Conservation (phyloP, 2,888 invertebrate species). For the Eremobia ochroleuca region DNA sequence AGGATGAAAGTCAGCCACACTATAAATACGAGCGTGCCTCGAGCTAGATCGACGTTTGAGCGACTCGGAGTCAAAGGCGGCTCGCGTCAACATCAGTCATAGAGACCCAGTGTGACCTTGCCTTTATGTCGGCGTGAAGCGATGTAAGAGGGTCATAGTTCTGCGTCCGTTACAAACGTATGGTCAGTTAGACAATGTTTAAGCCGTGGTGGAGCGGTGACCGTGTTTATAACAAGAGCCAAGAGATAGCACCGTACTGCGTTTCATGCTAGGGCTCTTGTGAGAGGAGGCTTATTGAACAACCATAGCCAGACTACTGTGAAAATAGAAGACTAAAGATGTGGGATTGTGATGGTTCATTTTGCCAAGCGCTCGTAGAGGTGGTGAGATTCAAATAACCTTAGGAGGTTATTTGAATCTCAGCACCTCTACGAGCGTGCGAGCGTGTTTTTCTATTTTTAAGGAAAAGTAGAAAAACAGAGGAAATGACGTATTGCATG, state of each 20-base stretch:
- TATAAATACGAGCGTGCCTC: constrained; percentile 79
- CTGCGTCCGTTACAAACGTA: constrained; percentile 60
- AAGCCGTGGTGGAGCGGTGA: constrained; percentile 34
- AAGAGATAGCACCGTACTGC: neutral
- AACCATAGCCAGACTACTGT: neutral
- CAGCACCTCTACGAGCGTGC: no score
- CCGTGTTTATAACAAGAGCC: constrained; percentile 26
- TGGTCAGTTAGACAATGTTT: constrained; percentile 67
- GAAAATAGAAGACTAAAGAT: neutral
- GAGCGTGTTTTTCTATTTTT: no score
- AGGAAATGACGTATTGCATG: neutral
- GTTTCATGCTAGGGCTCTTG: neutral
- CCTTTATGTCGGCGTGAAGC: constrained; percentile 76
- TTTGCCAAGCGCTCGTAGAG: neutral
- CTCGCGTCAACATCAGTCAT: constrained; percentile 88
- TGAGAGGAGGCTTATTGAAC: neutral
- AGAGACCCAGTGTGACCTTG: constrained; percentile 82
- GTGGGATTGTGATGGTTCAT: neutral
- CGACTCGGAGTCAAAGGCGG: constrained; percentile 88
- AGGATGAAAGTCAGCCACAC: constrained; percentile 50
- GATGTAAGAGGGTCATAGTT: constrained; percentile 72
- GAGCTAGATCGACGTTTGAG: constrained; percentile 82
- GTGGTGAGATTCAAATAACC: neutral
- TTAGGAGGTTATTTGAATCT: neutral
- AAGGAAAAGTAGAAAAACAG: neutral